These are phyloP conservation scores for Leptogaster cylindrica DNA, from an alignment of 2,888 invertebrate genomes.

Conservation along the genomic window DNA sequence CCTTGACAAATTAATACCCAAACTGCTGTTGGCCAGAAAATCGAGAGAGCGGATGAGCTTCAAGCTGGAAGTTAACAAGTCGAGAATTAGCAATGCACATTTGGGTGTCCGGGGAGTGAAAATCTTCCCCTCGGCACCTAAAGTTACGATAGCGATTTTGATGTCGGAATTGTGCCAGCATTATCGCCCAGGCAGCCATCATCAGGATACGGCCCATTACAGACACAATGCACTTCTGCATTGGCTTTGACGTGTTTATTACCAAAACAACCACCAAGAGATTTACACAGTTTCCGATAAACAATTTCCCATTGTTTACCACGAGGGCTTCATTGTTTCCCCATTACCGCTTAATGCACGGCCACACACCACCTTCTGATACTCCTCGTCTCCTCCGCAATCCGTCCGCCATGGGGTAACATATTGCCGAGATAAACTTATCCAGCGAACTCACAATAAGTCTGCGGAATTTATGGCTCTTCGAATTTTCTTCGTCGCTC, in stretches of 20 bases:
- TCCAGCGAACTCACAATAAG: conserved; percentile 29
- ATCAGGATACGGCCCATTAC: neutral
- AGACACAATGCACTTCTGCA: neutral
- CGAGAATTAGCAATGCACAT: neutral
- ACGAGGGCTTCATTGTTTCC: conserved; percentile 5
- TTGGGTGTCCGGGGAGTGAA: neutral
- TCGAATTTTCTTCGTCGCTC: conserved; percentile 18
- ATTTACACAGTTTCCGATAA: conserved; percentile 12
- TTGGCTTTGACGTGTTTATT: neutral
- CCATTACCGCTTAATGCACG: neutral
- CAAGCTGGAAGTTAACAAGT: conserved; percentile 6
- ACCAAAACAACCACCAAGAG: neutral
- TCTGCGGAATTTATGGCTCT: conserved; percentile 30
- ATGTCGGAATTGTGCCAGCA: neutral
- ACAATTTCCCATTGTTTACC: conserved; percentile 22
- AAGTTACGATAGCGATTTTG: neutral
- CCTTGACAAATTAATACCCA: neutral
- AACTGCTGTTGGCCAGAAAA: neutral
- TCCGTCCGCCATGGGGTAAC: conserved; percentile 7
- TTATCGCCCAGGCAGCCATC: neutral
- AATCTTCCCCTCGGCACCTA: neutral
- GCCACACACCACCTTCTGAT: neutral
- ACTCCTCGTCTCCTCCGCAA: neutral
- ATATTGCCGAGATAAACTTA: conserved; percentile 33
- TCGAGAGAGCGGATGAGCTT: conserved; percentile 10